phyloP scores from a whole-genome alignment of 2,113 vertebrate species.

The Anhinga anhinga region DNA sequence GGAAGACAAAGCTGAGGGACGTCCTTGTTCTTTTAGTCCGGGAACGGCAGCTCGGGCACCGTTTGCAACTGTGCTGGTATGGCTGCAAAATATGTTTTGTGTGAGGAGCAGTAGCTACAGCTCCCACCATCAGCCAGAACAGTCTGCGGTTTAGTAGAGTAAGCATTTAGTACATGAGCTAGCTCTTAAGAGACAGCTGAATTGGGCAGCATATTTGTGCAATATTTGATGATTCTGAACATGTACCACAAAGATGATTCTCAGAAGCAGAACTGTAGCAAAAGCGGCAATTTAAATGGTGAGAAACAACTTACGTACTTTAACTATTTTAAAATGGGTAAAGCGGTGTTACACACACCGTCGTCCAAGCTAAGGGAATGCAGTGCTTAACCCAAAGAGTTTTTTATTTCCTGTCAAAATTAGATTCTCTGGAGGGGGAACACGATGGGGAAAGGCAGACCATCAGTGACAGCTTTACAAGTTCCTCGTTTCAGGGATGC shows the following conservation, averaged over 20 bases:
- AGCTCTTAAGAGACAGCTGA: background rate
- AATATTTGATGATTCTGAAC: background rate
- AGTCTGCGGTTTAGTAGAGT: background rate
- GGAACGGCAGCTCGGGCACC: background rate
- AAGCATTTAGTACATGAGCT: accelerated
- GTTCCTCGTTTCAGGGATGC: background rate
- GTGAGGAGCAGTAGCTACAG: background rate
- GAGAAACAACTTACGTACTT: background rate
- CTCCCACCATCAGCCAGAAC: background rate
- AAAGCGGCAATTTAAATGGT: background rate
- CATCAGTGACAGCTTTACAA: background rate
- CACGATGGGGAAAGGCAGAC: background rate
- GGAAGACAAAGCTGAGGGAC: background rate
- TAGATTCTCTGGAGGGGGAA: background rate
- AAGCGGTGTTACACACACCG: background rate
- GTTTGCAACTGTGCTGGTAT: background rate
- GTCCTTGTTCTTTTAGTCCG: background rate
- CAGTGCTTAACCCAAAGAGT: background rate
- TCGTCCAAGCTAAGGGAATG: background rate
- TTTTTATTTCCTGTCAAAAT: background rate
- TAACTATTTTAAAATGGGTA: background rate
- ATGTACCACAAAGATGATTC: background rate
- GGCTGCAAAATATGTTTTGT: background rate
- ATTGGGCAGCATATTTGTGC: background rate
- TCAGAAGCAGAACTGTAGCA: background rate